phyloP scores from a whole-genome alignment of 2,888 invertebrate genomes.

The Hesperia comma region DNA sequence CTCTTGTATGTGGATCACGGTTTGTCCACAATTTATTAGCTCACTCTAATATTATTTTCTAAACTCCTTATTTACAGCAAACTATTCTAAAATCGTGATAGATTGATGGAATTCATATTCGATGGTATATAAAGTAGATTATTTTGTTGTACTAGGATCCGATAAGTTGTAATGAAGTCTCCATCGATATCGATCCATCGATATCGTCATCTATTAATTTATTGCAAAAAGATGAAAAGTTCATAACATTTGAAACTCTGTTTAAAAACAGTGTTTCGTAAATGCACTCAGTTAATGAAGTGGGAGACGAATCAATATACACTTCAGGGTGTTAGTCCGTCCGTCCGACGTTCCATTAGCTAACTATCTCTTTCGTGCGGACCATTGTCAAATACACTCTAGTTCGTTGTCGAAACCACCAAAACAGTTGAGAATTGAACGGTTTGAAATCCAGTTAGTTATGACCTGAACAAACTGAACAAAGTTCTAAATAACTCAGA shows the following conservation, averaged over 20 bases:
- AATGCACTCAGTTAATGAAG: constrained; percentile 53
- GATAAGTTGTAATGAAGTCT: too few relatives aligned
- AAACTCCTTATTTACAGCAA: neutral
- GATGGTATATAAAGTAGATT: too few relatives aligned
- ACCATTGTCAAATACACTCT: constrained; percentile 78
- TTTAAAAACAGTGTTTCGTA: constrained; percentile 9
- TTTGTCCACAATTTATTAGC: constrained; percentile 56
- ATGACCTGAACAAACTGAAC: too few relatives aligned
- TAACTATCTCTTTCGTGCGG: constrained; percentile 54
- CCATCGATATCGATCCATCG: too few relatives aligned
- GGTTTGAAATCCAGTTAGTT: constrained; percentile 56
- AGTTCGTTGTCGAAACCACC: constrained; percentile 67
- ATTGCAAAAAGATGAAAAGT: too few relatives aligned
- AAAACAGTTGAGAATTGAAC: constrained; percentile 75
- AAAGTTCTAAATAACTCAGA: too few relatives aligned
- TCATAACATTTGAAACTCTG: neutral
- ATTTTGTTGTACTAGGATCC: too few relatives aligned
- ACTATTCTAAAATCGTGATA: too few relatives aligned
- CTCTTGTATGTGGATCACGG: constrained; percentile 58
- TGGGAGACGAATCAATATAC: constrained; percentile 62
- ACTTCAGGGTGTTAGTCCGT: constrained; percentile 58
- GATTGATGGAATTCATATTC: too few relatives aligned
- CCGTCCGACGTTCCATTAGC: constrained; percentile 71
- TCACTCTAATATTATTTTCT: constrained; percentile 15
- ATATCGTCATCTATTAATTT: too few relatives aligned